These are phyloP conservation scores for Allolobophora icterica DNA, from an alignment of 2,888 invertebrate species.

Conservation along the genomic window DNA sequence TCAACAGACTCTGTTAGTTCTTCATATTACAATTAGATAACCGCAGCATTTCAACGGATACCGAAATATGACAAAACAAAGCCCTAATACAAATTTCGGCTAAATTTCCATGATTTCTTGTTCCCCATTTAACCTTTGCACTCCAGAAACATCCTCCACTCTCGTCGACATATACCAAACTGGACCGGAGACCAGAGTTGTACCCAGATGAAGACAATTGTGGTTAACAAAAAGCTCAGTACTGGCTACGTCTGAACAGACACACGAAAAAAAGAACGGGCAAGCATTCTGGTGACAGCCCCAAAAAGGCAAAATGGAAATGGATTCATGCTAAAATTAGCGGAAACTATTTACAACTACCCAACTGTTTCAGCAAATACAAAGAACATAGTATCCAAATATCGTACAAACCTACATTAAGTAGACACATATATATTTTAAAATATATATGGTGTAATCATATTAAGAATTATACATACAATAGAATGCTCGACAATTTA, in stretches of 20 bases:
- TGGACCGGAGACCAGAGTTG: background rate
- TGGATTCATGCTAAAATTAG: conserved; percentile 9
- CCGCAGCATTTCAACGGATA: background rate
- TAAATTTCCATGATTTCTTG: background rate
- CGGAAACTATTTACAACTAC: conserved; percentile 11
- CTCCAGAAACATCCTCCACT: background rate
- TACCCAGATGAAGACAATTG: background rate
- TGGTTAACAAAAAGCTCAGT: background rate
- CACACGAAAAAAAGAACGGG: background rate
- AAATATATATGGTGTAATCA: conserved; percentile 17
- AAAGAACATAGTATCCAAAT: conserved; percentile 10
- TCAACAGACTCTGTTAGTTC: background rate
- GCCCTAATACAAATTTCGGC: background rate
- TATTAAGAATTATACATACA: conserved; percentile 8
- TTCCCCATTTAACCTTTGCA: background rate
- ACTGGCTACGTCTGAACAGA: background rate
- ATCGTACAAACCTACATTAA: conserved; percentile 4
- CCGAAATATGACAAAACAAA: background rate
- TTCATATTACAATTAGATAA: background rate
- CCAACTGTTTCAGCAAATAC: conserved; percentile 4
- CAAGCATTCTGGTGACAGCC: background rate
- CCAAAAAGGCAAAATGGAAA: background rate
- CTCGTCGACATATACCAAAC: background rate
- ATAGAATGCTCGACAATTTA: background rate
- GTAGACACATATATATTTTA: background rate